A percentile compares a stretch with the other conserved stretches of the same genome.
Conservation (phyloP, 1,140 invertebrate genomes). For the Xylocopa sonorina region DNA sequence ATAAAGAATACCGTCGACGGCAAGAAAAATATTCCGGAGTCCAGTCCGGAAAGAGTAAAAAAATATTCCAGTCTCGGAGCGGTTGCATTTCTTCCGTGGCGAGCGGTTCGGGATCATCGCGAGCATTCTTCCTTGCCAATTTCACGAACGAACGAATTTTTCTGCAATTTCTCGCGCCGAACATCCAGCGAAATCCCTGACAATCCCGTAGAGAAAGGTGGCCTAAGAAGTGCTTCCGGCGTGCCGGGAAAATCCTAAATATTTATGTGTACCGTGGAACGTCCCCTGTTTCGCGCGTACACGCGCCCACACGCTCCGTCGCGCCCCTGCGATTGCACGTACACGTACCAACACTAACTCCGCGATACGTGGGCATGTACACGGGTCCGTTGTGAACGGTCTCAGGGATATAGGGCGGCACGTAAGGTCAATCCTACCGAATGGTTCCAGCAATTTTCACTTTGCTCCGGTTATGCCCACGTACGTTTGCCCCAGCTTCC, state of each 20-base stretch:
- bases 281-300: constrained; percentile 9
- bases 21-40: background rate
- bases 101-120: background rate
- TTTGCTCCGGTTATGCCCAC: constrained; percentile 69
- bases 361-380: constrained; percentile 17
- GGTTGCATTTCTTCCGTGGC: background rate
- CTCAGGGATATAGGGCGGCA: constrained; percentile 50
- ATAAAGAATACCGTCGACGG: background rate
- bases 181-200: constrained; percentile 29
- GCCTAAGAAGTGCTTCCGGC: constrained; percentile 32
- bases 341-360: background rate
- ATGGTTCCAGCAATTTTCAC: constrained; percentile 75
- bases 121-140: constrained; percentile 14
- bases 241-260: constrained; percentile 27
- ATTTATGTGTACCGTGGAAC: constrained; percentile 49
- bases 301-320: background rate
- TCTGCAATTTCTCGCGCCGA: constrained; percentile 32
- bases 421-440: constrained; percentile 69
- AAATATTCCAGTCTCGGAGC: background rate
- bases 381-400: constrained; percentile 35
- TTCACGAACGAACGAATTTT: constrained; percentile 42
- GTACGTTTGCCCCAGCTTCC: constrained; percentile 54
- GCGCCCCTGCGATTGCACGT: background rate
- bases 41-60: too few relatives aligned
- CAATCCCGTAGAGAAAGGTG: constrained; percentile 43